Conservation (phyloP, 2,888 invertebrate species). For the Melolontha melolontha region DNA sequence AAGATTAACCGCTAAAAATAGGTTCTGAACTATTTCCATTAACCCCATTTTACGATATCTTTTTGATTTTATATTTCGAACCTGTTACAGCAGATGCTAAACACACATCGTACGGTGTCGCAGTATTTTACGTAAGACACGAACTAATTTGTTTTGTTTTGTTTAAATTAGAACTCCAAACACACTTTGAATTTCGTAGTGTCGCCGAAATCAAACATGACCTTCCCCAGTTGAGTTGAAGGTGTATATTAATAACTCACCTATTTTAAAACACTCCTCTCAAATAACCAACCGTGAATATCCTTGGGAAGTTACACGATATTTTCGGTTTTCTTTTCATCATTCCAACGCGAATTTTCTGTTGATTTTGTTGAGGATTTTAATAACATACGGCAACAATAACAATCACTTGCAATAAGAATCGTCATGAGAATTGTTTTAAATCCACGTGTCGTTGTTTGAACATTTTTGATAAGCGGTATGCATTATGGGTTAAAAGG, state of each 20-base stretch:
- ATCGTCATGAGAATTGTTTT: no score
- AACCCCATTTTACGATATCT: no score
- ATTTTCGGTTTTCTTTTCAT: conserved; percentile 10
- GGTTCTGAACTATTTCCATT: no score
- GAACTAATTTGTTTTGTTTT: background rate
- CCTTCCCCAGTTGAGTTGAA: conserved; percentile 44
- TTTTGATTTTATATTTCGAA: no score
- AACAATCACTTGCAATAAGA: no score
- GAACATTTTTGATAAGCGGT: conserved; percentile 1
- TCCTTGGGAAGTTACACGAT: conserved; percentile 7
- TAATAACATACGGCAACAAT: no score
- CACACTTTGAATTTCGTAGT: conserved; percentile 16
- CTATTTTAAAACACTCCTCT: conserved; percentile 41
- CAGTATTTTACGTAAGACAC: no score
- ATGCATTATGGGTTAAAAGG: conserved; percentile 12
- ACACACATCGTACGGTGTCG: no score
- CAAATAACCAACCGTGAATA: conserved; percentile 34
- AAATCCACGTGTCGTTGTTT: background rate
- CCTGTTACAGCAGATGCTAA: no score
- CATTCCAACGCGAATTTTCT: conserved; percentile 1
- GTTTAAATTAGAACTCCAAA: conserved; percentile 3
- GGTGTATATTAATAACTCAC: conserved; percentile 43
- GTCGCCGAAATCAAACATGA: conserved; percentile 41
- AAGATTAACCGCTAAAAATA: no score
- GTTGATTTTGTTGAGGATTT: no score